Evolutionary conservation across 2,888 invertebrate species (phyloP).

Genomic region (Oscheius sp.): DNA sequence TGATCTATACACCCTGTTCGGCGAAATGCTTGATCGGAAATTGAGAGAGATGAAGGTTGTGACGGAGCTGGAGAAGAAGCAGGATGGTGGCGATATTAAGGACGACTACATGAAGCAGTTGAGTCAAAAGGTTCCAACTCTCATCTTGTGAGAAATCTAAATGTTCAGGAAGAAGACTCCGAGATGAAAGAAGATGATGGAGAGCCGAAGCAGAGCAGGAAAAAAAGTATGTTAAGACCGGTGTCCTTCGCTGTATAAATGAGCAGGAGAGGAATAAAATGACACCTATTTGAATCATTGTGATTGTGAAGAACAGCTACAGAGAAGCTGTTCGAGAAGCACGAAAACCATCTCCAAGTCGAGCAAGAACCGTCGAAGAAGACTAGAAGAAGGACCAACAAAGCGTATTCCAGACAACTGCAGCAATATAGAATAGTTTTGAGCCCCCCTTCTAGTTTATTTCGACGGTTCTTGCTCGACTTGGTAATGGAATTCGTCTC

Average conservation of each 20-base stretch:
- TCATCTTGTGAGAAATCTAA: background rate
- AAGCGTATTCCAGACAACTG: too few relatives aligned
- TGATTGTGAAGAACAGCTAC: background rate
- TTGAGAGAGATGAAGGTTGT: constrained; percentile 25
- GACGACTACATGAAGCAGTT: constrained; percentile 57
- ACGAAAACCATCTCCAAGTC: too few relatives aligned
- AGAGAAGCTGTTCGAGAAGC: too few relatives aligned
- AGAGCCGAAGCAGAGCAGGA: background rate
- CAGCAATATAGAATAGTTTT: too few relatives aligned
- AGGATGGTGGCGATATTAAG: constrained; percentile 47
- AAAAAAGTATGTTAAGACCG: background rate
- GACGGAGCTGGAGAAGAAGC: constrained; percentile 20
- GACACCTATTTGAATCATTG: background rate
- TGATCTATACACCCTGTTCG: constrained; percentile 59
- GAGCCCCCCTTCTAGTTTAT: too few relatives aligned
- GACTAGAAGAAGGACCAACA: background rate
- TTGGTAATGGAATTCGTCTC: too few relatives aligned
- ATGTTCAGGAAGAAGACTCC: background rate
- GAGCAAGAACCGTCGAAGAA: background rate
- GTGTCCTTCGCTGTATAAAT: background rate
- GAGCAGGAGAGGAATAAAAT: background rate
- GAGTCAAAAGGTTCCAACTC: background rate
- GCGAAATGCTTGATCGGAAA: constrained; percentile 52
- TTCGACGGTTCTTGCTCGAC: too few relatives aligned
- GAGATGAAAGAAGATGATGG: background rate